Evolutionary conservation across 2,113 vertebrate genomes (phyloP).

Genomic region (Pluvialis apricaria): DNA sequence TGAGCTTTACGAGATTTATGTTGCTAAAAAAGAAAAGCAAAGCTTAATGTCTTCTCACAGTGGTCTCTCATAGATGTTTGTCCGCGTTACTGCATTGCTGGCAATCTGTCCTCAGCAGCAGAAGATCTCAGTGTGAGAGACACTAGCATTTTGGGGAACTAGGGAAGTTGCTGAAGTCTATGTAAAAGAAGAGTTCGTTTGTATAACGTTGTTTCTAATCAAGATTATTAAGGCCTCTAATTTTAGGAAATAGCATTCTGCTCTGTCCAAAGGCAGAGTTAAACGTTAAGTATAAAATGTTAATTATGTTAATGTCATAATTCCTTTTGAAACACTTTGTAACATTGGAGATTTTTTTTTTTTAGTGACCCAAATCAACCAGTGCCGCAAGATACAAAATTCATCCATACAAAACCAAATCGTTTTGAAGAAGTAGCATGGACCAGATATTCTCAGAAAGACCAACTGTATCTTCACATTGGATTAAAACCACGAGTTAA

Average conservation of each 20-base stretch:
- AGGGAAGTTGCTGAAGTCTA: not conserved
- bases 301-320: slow-evolving; percentile 30
- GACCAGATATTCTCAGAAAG: slow-evolving; percentile 98
- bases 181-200: not conserved
- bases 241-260: not conserved
- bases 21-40: not conserved
- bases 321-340: slow-evolving; percentile 20
- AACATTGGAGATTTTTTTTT: not conserved
- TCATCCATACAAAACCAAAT: slow-evolving; percentile 98
- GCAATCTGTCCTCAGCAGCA: not conserved
- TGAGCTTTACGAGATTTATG: not conserved
- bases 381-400: slow-evolving; percentile 98
- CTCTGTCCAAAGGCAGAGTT: not conserved
- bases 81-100: not conserved
- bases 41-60: not conserved
- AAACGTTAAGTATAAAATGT: not conserved
- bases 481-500: slow-evolving; percentile 97
- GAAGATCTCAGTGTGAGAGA: not conserved
- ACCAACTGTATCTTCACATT: slow-evolving; percentile 97
- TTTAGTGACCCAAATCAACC: slow-evolving; percentile 96
- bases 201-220: slow-evolving; percentile 10
- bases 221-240: not conserved
- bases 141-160: not conserved
- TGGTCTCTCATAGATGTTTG: not conserved
- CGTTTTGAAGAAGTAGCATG: slow-evolving; percentile 98